These are phyloP conservation scores for Lacanobia oleracea DNA, from an alignment of 2,888 invertebrate genomes.

Conservation along the genomic window DNA sequence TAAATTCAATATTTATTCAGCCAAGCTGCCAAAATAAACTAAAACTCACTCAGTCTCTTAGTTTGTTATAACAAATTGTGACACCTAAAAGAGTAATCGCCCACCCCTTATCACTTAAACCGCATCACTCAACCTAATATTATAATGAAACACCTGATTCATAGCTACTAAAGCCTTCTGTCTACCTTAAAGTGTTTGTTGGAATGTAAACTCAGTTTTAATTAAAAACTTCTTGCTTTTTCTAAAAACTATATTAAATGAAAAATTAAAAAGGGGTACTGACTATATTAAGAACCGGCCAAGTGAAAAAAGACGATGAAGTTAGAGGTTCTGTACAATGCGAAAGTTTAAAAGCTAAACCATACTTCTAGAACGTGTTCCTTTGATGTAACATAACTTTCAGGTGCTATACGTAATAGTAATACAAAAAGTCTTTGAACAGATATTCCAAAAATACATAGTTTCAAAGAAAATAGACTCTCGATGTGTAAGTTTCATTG, in stretches of 20 bases:
- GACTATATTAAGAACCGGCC: not conserved
- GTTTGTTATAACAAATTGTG: slow-evolving; percentile 1
- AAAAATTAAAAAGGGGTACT: slow-evolving; percentile 23
- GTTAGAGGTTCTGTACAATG: slow-evolving; percentile 10
- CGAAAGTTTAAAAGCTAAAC: not conserved
- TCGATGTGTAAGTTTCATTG: no score
- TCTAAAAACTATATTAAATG: slow-evolving; percentile 47
- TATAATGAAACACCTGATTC: slow-evolving; percentile 74
- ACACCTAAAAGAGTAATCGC: slow-evolving; percentile 14
- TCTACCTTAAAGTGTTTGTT: slow-evolving; percentile 71
- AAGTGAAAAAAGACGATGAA: not conserved
- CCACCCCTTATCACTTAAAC: slow-evolving; percentile 49
- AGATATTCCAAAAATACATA: no score
- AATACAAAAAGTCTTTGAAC: no score
- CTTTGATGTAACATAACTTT: no score
- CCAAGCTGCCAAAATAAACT: not conserved
- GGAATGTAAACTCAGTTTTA: slow-evolving; percentile 73
- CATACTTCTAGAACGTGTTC: no score
- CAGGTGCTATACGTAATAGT: no score
- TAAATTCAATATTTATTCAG: not conserved
- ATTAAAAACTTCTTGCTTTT: slow-evolving; percentile 65
- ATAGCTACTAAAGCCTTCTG: slow-evolving; percentile 69
- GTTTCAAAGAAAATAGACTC: no score
- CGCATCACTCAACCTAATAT: slow-evolving; percentile 62
- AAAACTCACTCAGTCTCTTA: not conserved